Evolutionary conservation across 2,797 vertebrate genomes (phyloP), one percentile per base, ranked within the genome.

Genomic region (Helicolenus hilgendorfi): DNA sequence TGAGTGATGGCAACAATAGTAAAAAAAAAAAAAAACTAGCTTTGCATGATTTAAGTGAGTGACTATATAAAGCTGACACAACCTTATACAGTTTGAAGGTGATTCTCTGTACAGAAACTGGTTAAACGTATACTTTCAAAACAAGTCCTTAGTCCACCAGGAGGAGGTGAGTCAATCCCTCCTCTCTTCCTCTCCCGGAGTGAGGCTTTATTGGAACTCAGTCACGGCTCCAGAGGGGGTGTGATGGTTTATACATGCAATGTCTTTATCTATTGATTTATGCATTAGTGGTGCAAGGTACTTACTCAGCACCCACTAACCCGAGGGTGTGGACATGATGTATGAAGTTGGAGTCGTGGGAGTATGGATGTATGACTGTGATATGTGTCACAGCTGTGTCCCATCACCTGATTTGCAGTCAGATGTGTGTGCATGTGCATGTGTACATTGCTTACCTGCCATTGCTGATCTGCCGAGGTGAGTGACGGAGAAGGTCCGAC

Each of bases 381-480:
- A 64, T 36, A 70, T 70, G 64, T 56, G 63, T 85, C 91, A 91
- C 81, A 85, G 75, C 85, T 73, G 69, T 60, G 60, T 77, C 72
- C 36, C 5, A 56, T 87, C 65, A 76, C 33, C 81, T 62, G 69
- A 89, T 89, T 68, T 89, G 81, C 58, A 65, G 71, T 82, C 53
- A 33, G 38, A 24, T 65, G 62, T 75, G 75, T 64, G 11, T 22
- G 33, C 22, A 72, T 33, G 76, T 26, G 75, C 49, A 8, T 83
- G 74, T 69, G 71, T 29, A 18, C 13, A 72, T 77, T 1, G 69
- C 92, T 96, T 97, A 99, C 99, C 99, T 99, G 98, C 98, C 98
- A 59, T 98, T 99, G 97, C 98, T 99, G 96, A 98, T 98, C 94
- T 98, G 98, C 77, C 98, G 98, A 74, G 98, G 98, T 88, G 99